Evolutionary conservation across 2,113 vertebrate species (phyloP).

Genomic region (Tragulus kanchil): DNA sequence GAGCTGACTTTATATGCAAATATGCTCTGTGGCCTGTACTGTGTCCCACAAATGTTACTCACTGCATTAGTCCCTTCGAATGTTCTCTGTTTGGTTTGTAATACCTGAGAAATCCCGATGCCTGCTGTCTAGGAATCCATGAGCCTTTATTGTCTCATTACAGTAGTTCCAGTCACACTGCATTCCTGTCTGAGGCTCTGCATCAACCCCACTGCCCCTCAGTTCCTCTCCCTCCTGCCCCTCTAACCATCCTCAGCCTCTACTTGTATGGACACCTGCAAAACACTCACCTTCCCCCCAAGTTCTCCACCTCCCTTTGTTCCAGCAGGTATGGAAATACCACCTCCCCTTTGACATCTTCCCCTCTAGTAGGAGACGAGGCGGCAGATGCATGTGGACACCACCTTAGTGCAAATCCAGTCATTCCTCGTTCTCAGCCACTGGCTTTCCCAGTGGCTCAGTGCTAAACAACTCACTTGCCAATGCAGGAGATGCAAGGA

Average conservation of each 20-base stretch:
- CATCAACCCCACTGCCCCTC: neutral
- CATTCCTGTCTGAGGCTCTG: neutral
- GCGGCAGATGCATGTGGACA: neutral
- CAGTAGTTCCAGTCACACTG: neutral
- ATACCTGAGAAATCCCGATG: neutral
- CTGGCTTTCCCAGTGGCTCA: neutral
- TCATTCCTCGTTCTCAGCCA: neutral
- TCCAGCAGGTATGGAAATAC: neutral
- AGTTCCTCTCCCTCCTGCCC: neutral
- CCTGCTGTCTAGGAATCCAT: neutral
- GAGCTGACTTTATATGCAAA: neutral
- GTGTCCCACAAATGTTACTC: neutral
- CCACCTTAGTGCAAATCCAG: neutral
- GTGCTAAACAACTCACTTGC: neutral
- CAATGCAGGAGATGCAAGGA: neutral
- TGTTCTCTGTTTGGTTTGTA: neutral
- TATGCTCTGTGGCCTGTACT: neutral
- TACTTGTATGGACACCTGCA: neutral
- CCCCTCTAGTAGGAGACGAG: neutral
- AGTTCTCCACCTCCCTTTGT: neutral
- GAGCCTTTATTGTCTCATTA: neutral
- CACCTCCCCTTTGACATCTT: neutral
- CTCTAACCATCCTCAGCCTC: neutral
- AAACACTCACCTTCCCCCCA: neutral
- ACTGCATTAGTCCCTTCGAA: neutral